Conservation (phyloP, 2,113 vertebrate species). For the Physeter macrocephalus region DNA sequence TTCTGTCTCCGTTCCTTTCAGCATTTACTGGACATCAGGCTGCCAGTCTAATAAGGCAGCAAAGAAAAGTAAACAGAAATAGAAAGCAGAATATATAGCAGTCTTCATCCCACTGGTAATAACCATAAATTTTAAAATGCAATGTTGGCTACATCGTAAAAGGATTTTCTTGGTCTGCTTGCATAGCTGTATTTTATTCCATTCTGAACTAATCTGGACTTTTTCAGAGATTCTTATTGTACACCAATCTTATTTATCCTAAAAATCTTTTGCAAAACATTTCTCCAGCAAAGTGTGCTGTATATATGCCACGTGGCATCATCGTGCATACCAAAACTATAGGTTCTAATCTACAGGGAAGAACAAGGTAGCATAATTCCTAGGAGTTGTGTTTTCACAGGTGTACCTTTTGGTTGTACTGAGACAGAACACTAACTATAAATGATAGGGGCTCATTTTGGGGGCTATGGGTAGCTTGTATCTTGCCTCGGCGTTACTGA, state of each 20-base stretch:
- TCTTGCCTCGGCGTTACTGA: not conserved
- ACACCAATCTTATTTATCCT: not conserved
- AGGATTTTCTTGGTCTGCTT: slow-evolving; percentile 43
- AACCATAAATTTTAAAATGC: slow-evolving; percentile 36
- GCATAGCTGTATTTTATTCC: slow-evolving; percentile 37
- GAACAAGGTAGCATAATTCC: not conserved
- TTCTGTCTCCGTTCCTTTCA: not conserved
- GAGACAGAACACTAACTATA: not conserved
- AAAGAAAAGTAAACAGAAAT: slow-evolving; percentile 37
- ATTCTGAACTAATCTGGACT: not conserved
- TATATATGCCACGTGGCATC: not conserved
- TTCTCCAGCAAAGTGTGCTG: not conserved
- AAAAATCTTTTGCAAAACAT: not conserved
- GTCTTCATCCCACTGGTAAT: slow-evolving; percentile 16
- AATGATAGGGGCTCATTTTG: not conserved
- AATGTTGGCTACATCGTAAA: not conserved
- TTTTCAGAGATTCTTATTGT: not conserved
- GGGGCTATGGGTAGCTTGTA: not conserved
- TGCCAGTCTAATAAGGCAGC: slow-evolving; percentile 12
- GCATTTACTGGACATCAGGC: slow-evolving; percentile 11
- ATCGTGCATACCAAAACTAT: not conserved
- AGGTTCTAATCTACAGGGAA: not conserved
- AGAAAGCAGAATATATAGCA: slow-evolving; percentile 42
- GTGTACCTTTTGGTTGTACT: not conserved
- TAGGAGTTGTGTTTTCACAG: not conserved